Evolutionary conservation across 2,113 vertebrate genomes (phyloP), one percentile per base, ranked within the genome.

Genomic region (Bolborhynchus lineola): DNA sequence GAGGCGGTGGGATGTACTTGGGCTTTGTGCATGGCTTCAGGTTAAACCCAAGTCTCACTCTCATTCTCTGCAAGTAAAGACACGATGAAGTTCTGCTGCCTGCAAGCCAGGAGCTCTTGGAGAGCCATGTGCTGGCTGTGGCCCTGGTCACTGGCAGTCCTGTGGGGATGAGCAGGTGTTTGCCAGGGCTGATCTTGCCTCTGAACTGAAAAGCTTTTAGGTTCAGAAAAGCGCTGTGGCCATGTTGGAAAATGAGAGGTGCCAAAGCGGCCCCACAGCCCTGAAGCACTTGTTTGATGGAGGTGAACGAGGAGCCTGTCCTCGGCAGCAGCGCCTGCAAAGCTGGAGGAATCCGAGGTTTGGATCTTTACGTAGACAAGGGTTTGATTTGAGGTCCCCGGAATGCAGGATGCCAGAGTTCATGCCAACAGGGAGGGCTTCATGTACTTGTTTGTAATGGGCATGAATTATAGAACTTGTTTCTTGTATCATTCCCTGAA

Each of bases 241-340:
- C 17, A 0, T 6, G 0, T 7, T 1, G 17, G 68, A 39, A 13
- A 52, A 26, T 1, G 0, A 2, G 11, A 23, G 23, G 53, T 11
- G 70, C 67, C 4, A 1, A 29, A 67, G 85, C 33, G n/a, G 10
- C 4, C 1, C 50, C 7, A 62, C 26, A 23, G n/a, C 31, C 2
- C 4, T 31, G 23, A 42, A 0, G 7, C 2, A 7, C 62, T 41
- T 4, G 7, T 18, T 5, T 35, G 7, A 12, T 0, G 3, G 68
- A 5, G 41, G 31, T 50, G 35, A 18, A 28, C 47, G 33, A 62
- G 6, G 37, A n/a, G 53, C 31, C n/a, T 5, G 28, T 11, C 35
- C 25, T n/a, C 47, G 9, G n/a, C 44, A 25, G 41, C 3, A 31
- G 44, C 11, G 1, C 11, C 9, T 9, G 47, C 53, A 47, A 68